These are phyloP conservation scores for Drosophila fungiperda DNA, from an alignment of 2,888 invertebrate species.

Conservation along the genomic window DNA sequence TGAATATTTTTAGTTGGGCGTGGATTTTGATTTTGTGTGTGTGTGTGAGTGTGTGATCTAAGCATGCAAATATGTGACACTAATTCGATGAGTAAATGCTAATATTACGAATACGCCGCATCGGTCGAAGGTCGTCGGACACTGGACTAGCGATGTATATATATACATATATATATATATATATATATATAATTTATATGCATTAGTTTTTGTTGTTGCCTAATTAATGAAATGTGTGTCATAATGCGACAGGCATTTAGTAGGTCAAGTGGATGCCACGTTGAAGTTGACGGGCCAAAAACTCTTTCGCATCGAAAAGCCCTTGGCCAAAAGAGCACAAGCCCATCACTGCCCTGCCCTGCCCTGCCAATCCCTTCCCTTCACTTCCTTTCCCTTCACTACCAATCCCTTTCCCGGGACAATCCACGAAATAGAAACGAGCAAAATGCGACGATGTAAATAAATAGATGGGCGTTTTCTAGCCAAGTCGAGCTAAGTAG, in stretches of 20 bases:
- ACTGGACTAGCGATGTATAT: conserved; percentile 1
- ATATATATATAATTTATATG: background rate
- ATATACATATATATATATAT: background rate
- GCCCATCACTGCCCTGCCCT: background rate
- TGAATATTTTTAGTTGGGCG: conserved; percentile 32
- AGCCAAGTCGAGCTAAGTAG: conserved; percentile 32
- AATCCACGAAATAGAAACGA: conserved; percentile 21
- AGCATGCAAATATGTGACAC: conserved; percentile 57
- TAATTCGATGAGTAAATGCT: conserved; percentile 62
- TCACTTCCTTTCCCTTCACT: background rate
- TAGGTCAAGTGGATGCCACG: conserved; percentile 75
- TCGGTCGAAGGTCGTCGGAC: conserved; percentile 44
- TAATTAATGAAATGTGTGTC: conserved; percentile 80
- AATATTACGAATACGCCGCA: conserved; percentile 73
- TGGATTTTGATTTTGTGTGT: conserved; percentile 31
- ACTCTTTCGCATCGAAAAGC: conserved; percentile 54
- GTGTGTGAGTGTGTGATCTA: conserved; percentile 8
- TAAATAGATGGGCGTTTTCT: conserved; percentile 71
- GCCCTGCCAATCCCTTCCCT: background rate
- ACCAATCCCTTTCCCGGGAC: background rate
- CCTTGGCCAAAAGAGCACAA: conserved; percentile 55
- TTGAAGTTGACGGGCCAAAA: conserved; percentile 69
- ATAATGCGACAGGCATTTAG: conserved; percentile 78
- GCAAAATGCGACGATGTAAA: conserved; percentile 52
- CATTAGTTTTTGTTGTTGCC: conserved; percentile 24